Base-by-base conservation (phyloP, 2,888 invertebrate species). In the Ischnus inquisitorius region DNA sequence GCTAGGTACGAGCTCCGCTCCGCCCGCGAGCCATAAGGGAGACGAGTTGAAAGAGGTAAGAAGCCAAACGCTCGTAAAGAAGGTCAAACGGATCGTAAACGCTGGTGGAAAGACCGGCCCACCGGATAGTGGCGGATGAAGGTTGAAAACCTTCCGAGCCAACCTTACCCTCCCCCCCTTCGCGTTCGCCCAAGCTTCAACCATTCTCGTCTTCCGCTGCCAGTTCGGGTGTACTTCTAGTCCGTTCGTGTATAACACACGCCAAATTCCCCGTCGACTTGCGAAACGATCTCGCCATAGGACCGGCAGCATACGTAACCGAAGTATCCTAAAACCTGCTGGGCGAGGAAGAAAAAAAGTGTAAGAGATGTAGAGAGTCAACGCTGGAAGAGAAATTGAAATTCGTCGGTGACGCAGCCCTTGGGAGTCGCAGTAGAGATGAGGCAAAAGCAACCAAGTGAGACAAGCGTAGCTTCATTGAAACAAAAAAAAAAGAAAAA, bases 11-110 rank as follows among this genome's bases (percentile, higher is more conserved):
- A 83, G 75, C 84, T 78, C 75, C 86, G 86, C 87, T 87, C 86
- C 60, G 25, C 60, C 25, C 84, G 88, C 86, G 88, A 88, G 89
- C 90, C 90, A 89, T 92, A 90, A 88, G 87, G 87, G 85, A 88
- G 87, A 90, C 88, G 87, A 88, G 87, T 87, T 88, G 89, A 88
- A 91, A 90, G 88, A 89, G 88, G 89, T 90, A 90, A 89, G 89
- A 89, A 90, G 89, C 87, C 88, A 89, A 90, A 90, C 84, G 89
- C 84, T 92, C 92, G 89, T 91, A 90, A 92, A 92, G 88, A 91
- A 90, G 91, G 89, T 90, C 90, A 90, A 90, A 89, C 88, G 86
- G 89, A 86, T 92, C 91, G 91, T 92, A 91, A 92, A 91, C 87
- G 90, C 85, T 75, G 86, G 85, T 22, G 88, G 86, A 89, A 89